Evolutionary conservation across 2,113 vertebrate species (phyloP), one percentile per base, ranked within the genome.

Genomic region (Laticauda laticaudata): DNA sequence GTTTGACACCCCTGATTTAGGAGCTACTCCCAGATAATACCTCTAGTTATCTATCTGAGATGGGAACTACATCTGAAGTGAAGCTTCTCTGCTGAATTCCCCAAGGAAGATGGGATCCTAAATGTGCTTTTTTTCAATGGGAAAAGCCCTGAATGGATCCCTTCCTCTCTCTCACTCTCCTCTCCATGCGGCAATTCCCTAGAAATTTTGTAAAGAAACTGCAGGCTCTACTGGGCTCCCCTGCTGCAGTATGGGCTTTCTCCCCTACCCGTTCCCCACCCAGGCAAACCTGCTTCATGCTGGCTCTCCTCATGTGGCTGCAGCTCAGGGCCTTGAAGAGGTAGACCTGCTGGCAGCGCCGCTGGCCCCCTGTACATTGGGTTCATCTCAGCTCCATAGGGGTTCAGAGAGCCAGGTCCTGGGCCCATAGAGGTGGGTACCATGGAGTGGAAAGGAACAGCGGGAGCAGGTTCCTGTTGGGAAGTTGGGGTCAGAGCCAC

Each of bases 381-480:
- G 18, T 93, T 90, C 18, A 95, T 95, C 4, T 98, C 98, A 89
- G 96, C 93, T 90, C 97, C 97, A n/a, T 97, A 97, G 0, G 97
- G 94, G 81, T 96, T 97, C 43, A 95, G 95, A 92, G 96, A 96
- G 87, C 94, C 94, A 56, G 96, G 21, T 9, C 89, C 95, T 20
- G 95, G 96, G 9, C 96, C 97, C 1, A 92, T 7, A 55, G 97
- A 95, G 1, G 97, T 95, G 9, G 97, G 95, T 45, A 97, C 95
- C 59, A 97, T 96, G 0, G 98, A 97, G 92, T 98, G 98, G 96
- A 98, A 97, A 0, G 98, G 98, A 93, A 98, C 97, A 11, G 93
- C 92, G 29, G 97, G 94, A 0, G 20, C 93, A 14, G 95, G 20
- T 12, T 93, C 56, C 9, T 48, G 95, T 18, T 97, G 97, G 48